Evolutionary conservation across 2,888 invertebrate genomes (phyloP).

Genomic region (Macroteleia sp.): DNA sequence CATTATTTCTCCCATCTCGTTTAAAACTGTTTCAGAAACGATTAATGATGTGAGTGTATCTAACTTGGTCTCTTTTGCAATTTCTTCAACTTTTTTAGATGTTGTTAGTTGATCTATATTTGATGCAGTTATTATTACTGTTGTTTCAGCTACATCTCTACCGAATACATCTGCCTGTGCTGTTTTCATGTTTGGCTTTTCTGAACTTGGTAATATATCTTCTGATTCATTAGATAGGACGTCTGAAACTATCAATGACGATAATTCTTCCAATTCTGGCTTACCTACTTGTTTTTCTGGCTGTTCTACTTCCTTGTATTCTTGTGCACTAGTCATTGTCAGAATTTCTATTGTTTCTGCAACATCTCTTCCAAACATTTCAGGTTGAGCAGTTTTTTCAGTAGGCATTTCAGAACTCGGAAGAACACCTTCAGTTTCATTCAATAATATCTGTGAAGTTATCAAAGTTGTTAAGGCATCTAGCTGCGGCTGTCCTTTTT

Average conservation of each 20-base stretch:
- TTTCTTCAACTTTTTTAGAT: conserved; percentile 69
- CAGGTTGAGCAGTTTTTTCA: conserved; percentile 63
- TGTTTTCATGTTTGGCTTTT: conserved; percentile 66
- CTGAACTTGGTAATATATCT: conserved; percentile 64
- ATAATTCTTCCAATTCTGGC: conserved; percentile 29
- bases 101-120: conserved; percentile 65
- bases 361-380: conserved; percentile 79
- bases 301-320: no score
- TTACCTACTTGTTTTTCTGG: no score
- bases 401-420: conserved; percentile 27
- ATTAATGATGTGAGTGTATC: conserved; percentile 69
- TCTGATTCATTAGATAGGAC: conserved; percentile 56
- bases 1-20: conserved; percentile 34
- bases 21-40: conserved; percentile 64
- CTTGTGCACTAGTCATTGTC: conserved; percentile 66
- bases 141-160: conserved; percentile 76
- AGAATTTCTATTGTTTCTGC: conserved; percentile 75
- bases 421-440: conserved; percentile 70
- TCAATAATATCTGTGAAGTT: conserved; percentile 68
- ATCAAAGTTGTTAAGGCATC: conserved; percentile 71
- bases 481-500: conserved; percentile 72
- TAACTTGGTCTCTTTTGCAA: conserved; percentile 64
- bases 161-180: conserved; percentile 76
- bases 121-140: conserved; percentile 74
- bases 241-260: conserved; percentile 36